Evolutionary conservation across 2,113 vertebrate species (phyloP).

Genomic region (Pithys albifrons): DNA sequence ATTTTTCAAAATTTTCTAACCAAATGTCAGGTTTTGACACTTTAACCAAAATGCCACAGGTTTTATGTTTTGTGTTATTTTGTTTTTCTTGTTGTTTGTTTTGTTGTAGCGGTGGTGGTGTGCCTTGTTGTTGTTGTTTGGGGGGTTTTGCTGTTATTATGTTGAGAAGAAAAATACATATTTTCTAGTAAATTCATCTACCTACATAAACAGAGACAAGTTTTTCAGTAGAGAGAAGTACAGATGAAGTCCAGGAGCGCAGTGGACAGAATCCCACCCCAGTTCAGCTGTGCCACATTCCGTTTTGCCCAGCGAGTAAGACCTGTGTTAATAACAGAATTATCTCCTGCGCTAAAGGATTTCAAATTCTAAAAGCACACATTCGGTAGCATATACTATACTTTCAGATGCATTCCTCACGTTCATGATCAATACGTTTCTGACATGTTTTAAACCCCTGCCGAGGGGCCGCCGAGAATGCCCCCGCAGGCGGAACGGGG

Average conservation of each 20-base stretch:
- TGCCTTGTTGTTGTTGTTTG: not conserved
- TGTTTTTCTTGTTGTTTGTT: not conserved
- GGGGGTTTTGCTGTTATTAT: not conserved
- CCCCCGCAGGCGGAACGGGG: not conserved
- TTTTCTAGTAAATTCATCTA: not conserved
- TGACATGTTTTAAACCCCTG: not conserved
- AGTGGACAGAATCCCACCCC: rapidly evolving
- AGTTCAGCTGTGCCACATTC: not conserved
- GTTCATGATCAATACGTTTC: not conserved
- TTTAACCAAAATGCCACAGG: not conserved
- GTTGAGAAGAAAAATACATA: not conserved
- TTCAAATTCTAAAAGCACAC: not conserved
- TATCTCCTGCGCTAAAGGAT: too few relatives aligned
- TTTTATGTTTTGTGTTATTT: not conserved
- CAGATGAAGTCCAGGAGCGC: not conserved
- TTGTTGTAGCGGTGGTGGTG: not conserved
- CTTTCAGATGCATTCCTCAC: not conserved
- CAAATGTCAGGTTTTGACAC: not conserved
- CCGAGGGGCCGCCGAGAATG: too few relatives aligned
- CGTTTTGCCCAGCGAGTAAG: not conserved
- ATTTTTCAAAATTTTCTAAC: not conserved
- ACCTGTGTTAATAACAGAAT: not conserved
- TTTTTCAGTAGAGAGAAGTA: not conserved
- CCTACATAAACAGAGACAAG: not conserved
- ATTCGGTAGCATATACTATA: rapidly evolving